Base-by-base conservation (phyloP, 2,888 invertebrate species). In the Nymphalis polychloros region DNA sequence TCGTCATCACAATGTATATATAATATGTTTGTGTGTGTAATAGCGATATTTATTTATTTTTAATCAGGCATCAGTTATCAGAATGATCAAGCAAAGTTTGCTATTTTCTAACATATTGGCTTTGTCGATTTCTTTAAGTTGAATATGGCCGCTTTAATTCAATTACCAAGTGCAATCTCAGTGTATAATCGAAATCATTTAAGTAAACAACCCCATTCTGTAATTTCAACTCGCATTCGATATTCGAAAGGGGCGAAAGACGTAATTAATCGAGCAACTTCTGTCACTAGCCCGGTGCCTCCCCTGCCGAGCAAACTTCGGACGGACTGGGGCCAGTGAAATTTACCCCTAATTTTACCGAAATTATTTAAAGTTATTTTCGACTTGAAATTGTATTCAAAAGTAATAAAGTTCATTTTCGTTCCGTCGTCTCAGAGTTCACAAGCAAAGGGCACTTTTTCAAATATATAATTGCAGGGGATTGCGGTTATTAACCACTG, bases 261-360 rank as follows among this genome's bases (percentile, higher is more conserved):
- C 82, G 83, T 87, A 89, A 90, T 90, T 90, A 89, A 89, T 88
- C 83, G 86, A 77, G 77, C 83, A 85, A 87, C 86, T 88, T 89
- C 85, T 89, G 88, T 90, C 89, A 85, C 77, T 76, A 71, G 65
- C 67, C 72, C 64, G 68, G 69, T 64, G 60, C 72, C 68, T 72
- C 76, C 75, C 75, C 70, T 68, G 60, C 60, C 64, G 69, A 67
- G 73, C 68, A 68, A 75, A 75, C 73, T 74, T 72, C 70, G 65
- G 50, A 66, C 71, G 70, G 71, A 72, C 74, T 68, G 78, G 79
- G 79, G 79, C 79, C 77, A 80, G 78, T 78, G 78, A 83, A 85
- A 84, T 81, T 78, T 82, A 81, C 81, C 86, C 84, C 82, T 83
- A 79, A 77, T 63, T 65, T 72, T 49, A 61, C 52, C 23, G 41